These are phyloP conservation scores for Corvus hawaiiensis DNA, from an alignment of 2,113 vertebrate genomes.

Conservation along the genomic window DNA sequence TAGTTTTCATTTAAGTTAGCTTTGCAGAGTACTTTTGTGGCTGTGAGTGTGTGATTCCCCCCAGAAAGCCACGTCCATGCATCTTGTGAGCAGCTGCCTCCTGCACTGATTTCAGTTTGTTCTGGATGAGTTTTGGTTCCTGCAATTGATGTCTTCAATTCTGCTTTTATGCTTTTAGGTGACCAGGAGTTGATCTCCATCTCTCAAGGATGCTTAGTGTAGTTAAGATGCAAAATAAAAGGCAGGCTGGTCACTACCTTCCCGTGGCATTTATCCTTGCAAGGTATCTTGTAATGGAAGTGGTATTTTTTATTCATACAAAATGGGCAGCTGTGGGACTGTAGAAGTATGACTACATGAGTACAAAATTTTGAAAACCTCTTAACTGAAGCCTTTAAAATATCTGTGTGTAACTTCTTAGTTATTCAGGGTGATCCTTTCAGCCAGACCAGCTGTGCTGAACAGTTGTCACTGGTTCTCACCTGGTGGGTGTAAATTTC, in stretches of 20 bases:
- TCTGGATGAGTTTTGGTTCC: background rate
- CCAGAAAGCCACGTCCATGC: background rate
- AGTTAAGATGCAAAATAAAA: background rate
- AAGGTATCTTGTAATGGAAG: background rate
- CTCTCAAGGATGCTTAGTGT: background rate
- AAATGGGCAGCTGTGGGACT: background rate
- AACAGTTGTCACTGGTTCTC: background rate
- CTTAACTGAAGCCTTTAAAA: background rate
- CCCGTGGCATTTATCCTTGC: background rate
- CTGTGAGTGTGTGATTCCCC: background rate
- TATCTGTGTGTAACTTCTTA: background rate
- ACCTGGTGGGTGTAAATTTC: background rate
- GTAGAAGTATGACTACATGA: background rate
- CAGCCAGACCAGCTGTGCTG: background rate
- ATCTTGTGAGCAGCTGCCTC: background rate
- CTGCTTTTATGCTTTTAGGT: background rate
- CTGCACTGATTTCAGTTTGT: background rate
- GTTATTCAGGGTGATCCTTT: background rate
- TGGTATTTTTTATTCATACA: background rate
- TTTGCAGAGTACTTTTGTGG: background rate
- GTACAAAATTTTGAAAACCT: background rate
- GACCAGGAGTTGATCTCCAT: background rate
- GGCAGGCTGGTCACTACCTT: background rate
- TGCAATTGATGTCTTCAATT: fast-evolving
- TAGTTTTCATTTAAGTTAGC: background rate